phyloP scores from a whole-genome alignment of 2,797 vertebrate species.

The Cephalopachus bancanus region DNA sequence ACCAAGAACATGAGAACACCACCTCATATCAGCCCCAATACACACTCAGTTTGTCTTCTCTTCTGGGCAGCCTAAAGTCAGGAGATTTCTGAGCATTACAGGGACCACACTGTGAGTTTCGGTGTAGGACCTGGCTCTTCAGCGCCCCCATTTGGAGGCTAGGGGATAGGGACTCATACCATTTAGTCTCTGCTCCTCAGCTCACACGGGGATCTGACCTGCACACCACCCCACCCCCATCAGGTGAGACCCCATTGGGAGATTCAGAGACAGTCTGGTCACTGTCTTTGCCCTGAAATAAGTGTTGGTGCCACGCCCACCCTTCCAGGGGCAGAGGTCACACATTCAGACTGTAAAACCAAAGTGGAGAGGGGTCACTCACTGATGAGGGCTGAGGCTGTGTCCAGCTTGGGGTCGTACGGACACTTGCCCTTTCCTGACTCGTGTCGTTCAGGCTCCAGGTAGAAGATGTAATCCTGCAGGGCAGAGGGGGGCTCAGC shows the following conservation, averaged over 20 bases:
- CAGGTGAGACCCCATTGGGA: neutral
- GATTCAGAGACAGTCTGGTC: neutral
- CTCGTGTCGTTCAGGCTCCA: constrained; percentile 98
- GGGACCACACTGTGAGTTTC: neutral
- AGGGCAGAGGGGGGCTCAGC: constrained; percentile 83
- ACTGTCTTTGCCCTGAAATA: neutral
- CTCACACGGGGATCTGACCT: neutral
- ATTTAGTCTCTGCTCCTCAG: neutral
- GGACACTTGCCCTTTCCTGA: constrained; percentile 99
- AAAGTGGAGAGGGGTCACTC: constrained; percentile 86
- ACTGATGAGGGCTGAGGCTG: constrained; percentile 98
- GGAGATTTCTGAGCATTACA: neutral
- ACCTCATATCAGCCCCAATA: accelerated
- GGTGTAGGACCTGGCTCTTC: neutral
- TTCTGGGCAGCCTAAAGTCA: neutral
- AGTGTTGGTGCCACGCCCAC: neutral
- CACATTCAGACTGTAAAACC: neutral
- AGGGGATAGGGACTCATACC: neutral
- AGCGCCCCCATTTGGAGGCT: neutral
- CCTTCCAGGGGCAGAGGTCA: neutral
- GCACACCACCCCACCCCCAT: neutral
- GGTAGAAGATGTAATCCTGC: constrained; percentile 98
- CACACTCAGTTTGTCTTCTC: neutral
- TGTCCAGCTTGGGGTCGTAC: constrained; percentile 99
- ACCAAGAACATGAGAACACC: neutral